A percentile compares a stretch with the other conserved stretches of the same genome.
Evolutionary conservation across 2,888 invertebrate genomes (phyloP).

Genomic region (Glyphotaelius pellucidus): DNA sequence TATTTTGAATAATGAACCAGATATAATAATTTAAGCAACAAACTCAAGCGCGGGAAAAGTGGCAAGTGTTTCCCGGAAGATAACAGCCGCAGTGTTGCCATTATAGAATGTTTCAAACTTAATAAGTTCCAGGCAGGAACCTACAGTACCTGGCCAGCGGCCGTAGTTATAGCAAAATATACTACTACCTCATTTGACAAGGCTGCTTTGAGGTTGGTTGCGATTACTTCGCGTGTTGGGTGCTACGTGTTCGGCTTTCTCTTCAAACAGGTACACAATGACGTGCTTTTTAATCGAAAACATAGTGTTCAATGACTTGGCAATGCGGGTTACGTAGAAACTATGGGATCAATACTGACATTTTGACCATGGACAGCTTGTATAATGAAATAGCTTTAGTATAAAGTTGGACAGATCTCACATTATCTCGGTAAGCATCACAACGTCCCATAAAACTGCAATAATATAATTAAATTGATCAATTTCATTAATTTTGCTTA

Average conservation of each 20-base stretch:
- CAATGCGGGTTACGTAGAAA: neutral
- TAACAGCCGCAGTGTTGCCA: slow-evolving; percentile 37
- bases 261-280: neutral
- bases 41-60: neutral
- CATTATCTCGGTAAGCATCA: neutral
- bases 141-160: neutral
- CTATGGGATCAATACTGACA: neutral
- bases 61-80: slow-evolving; percentile 30
- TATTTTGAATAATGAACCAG: neutral
- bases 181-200: neutral
- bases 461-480: no score
- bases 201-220: neutral
- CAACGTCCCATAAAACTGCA: neutral
- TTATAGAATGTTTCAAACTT: neutral
- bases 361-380: neutral
- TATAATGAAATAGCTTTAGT: neutral
- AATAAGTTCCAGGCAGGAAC: neutral
- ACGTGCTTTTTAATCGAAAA: neutral
- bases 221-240: neutral
- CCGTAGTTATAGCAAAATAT: neutral
- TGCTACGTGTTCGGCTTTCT: neutral
- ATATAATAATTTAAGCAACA: neutral
- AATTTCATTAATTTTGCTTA: no score
- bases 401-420: neutral
- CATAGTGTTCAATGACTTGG: neutral